Base-by-base conservation (phyloP, 2,113 vertebrate genomes). In the Cercocebus atys region DNA sequence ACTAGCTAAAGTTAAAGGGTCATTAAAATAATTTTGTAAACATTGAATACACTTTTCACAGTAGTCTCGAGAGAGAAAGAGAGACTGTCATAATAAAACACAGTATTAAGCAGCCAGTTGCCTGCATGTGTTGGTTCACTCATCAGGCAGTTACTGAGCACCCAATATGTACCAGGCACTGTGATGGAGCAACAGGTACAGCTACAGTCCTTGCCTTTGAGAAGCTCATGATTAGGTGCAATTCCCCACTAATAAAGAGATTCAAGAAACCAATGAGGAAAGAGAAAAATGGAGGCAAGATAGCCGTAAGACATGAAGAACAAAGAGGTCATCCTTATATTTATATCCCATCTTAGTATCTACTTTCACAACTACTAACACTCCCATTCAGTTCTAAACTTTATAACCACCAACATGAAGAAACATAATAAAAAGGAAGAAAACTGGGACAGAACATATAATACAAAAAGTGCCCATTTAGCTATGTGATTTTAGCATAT, bases 11-110 rank as follows among this genome's bases (percentile, higher is more conserved):
- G 84, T 76, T 81, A 64, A 50, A 50, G 32, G 90, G 25, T 57
- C 70, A 92, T n/a, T 95, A 79, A 95, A 82, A 72, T 87, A 87
- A 79, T 78, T 95, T n/a, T 47, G 72, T 35, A 88, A 90, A 79
- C 10, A 87, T 68, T 43, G 88, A 79, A 86, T 50, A 68, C 16
- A 79, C 68, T 50, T 90, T 61, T 66, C 45, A 70, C 3, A 83
- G 27, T 68, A 50, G 32, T 76, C 22, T 75, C 2, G 9, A 72
- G 22, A 57, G 35, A 47, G 22, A 55, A 27, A 52, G 40, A 88
- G 35, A 32, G 32, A 27, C 2, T 61, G 10, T 64, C 57, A 57
- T 43, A 84, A 76, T 64, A 43, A 75, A 66, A 43, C 66, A 45
- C 4, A 88, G 79, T 32, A 93, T n/a, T 83, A 76, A 76, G 45